These are phyloP conservation scores for Neogobius melanostomus DNA, from an alignment of 2,113 vertebrate genomes.

Conservation along the genomic window DNA sequence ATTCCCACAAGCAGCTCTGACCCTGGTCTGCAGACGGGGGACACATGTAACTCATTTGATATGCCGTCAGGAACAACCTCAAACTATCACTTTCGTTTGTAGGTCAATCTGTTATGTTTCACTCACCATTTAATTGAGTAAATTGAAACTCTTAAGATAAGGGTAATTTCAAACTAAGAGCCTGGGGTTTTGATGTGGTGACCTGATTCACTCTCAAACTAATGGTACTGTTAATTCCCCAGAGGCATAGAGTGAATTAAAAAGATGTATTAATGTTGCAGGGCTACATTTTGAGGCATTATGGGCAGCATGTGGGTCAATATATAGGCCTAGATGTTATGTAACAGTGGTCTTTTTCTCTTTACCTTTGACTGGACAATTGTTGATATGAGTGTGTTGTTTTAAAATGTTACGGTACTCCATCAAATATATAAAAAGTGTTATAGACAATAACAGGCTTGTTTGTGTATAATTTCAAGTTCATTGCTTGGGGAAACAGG, in stretches of 20 bases:
- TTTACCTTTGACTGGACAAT: too few relatives aligned
- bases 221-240: conserved; percentile 28
- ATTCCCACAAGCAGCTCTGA: conserved; percentile 56
- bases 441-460: too few relatives aligned
- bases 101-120: conserved; percentile 10
- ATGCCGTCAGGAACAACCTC: neutral
- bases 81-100: neutral
- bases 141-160: conserved; percentile 41
- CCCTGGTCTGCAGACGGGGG: conserved; percentile 27
- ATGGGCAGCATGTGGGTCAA: too few relatives aligned
- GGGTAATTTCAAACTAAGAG: conserved; percentile 36
- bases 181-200: conserved; percentile 43
- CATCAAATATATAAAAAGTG: too few relatives aligned
- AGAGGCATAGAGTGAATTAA: conserved; percentile 43
- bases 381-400: too few relatives aligned
- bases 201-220: conserved; percentile 41
- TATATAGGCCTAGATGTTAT: too few relatives aligned
- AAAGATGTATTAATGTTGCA: neutral
- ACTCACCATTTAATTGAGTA: conserved; percentile 15
- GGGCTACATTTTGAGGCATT: too few relatives aligned
- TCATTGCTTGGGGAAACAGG: neutral
- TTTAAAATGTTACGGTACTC: too few relatives aligned
- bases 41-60: neutral
- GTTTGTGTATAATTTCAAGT: too few relatives aligned
- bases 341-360: too few relatives aligned